phyloP scores from a whole-genome alignment of 2,888 invertebrate genomes.

The Salticus scenicus region DNA sequence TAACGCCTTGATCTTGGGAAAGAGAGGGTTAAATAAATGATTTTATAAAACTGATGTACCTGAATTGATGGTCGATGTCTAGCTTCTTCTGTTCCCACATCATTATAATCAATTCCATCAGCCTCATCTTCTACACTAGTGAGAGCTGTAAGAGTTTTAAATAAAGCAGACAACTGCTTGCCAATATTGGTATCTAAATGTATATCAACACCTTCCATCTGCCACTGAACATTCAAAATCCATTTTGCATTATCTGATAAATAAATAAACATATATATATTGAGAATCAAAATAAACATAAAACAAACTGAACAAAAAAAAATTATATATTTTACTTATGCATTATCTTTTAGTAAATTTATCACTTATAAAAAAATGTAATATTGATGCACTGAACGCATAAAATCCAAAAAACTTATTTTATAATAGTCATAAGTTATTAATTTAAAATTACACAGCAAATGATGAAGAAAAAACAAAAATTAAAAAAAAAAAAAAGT shows the following conservation, averaged over 20 bases:
- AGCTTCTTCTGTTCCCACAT: constrained; percentile 43
- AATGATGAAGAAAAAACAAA: no score
- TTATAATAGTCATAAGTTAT: no score
- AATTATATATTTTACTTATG: no score
- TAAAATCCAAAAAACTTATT: no score
- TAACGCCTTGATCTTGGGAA: no score
- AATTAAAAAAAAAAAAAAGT: no score
- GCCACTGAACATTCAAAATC: constrained; percentile 98
- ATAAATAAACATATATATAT: background rate
- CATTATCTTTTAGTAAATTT: no score
- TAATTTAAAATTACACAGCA: no score
- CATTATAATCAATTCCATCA: constrained; percentile 63
- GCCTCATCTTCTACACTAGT: constrained; percentile 89
- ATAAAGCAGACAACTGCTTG: constrained; percentile 93
- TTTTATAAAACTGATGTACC: constrained; percentile 22
- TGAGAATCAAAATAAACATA: background rate
- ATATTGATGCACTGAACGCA: no score
- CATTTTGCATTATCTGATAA: constrained; percentile 86
- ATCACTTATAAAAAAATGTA: no score
- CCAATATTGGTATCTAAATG: constrained; percentile 97
- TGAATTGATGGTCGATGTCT: constrained; percentile 62
- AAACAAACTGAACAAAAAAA: no score
- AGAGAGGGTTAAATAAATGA: no score
- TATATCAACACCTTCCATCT: constrained; percentile 99
- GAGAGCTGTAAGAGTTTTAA: constrained; percentile 95